Evolutionary conservation across 2,797 vertebrate species (phyloP).

Genomic region (Gymnopithys bicolor): DNA sequence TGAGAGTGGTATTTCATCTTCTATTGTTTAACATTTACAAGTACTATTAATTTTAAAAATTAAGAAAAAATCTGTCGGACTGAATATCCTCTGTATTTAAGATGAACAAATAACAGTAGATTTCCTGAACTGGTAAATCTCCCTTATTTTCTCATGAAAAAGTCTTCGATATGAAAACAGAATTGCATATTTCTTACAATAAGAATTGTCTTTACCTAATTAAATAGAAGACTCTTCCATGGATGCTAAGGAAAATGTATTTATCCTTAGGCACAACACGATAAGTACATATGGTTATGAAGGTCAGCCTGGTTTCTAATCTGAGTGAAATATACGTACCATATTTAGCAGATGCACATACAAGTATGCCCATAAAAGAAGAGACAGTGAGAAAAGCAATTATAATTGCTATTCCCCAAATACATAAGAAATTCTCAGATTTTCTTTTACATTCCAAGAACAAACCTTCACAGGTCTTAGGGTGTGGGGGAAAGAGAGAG

Average conservation of each 20-base stretch:
- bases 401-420: slow-evolving; percentile 52
- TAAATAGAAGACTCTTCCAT: background rate
- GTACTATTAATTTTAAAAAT: slow-evolving; percentile 22
- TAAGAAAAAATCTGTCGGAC: background rate
- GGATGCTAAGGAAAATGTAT: background rate
- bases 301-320: slow-evolving; percentile 53
- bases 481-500: background rate
- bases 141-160: background rate
- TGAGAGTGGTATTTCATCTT: slow-evolving; percentile 25
- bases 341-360: slow-evolving; percentile 18
- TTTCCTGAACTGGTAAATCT: slow-evolving; percentile 5
- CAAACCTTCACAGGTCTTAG: background rate
- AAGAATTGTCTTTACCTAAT: background rate
- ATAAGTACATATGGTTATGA: background rate
- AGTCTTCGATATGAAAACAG: background rate
- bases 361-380: slow-evolving; percentile 35
- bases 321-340: slow-evolving; percentile 19
- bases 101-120: background rate
- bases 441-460: slow-evolving; percentile 38
- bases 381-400: slow-evolving; percentile 60
- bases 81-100: background rate
- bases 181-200: background rate
- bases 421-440: slow-evolving; percentile 14
- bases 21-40: slow-evolving; percentile 18
- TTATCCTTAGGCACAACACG: slow-evolving; percentile 20